These are phyloP conservation scores for Apamea crenata DNA, from an alignment of 2,888 invertebrate species.

Conservation along the genomic window DNA sequence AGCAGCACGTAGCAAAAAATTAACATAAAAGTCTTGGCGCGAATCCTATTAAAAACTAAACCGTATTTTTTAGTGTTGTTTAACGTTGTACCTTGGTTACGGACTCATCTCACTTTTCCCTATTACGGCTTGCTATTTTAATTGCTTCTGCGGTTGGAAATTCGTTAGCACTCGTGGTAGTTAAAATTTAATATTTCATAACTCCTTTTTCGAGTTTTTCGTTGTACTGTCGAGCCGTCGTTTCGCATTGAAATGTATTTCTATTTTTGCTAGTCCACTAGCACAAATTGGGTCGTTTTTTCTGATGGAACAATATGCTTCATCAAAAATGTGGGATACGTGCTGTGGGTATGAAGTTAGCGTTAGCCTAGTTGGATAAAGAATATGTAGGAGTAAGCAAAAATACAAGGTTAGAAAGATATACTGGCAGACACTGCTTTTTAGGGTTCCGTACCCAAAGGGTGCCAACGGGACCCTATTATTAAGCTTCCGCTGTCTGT, in stretches of 20 bases:
- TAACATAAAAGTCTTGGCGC: background rate
- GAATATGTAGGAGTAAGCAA: background rate
- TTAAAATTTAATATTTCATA: conserved; percentile 71
- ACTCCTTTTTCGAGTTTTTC: conserved; percentile 38
- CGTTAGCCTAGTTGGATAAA: background rate
- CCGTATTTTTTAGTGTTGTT: conserved; percentile 59
- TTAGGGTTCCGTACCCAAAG: background rate
- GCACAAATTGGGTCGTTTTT: conserved; percentile 28
- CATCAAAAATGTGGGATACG: conserved; percentile 5
- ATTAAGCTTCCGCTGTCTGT: background rate
- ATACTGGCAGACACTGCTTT: background rate
- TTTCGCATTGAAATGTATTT: conserved; percentile 42
- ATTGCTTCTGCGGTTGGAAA: conserved; percentile 69
- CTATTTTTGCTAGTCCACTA: conserved; percentile 37
- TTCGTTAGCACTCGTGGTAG: conserved; percentile 64
- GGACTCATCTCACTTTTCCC: conserved; percentile 61
- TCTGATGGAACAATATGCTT: conserved; percentile 17
- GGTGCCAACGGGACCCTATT: background rate
- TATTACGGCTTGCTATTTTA: conserved; percentile 64
- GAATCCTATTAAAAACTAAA: conserved; percentile 54
- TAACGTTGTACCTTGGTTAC: conserved; percentile 44
- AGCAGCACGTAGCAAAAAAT: conserved; percentile 15
- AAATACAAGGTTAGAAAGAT: background rate
- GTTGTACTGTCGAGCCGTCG: conserved; percentile 30
- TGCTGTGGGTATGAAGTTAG: background rate